Evolutionary conservation across 2,797 vertebrate genomes (phyloP), one percentile per base, ranked within the genome.

Genomic region (Sciurus vulgaris): DNA sequence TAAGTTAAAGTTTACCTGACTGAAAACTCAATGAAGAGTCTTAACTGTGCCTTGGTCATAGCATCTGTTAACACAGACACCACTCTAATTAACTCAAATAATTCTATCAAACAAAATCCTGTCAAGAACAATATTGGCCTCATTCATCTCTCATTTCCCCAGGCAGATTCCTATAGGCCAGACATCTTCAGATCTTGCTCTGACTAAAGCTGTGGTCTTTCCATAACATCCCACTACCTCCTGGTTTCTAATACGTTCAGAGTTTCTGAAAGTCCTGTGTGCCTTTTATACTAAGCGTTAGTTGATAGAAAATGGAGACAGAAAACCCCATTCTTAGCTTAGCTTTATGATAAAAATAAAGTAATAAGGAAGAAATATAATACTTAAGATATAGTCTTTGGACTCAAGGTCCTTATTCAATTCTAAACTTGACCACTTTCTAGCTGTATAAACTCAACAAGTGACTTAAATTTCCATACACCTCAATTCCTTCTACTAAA

Each of bases 401-500:
- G 3, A 70, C 13, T 70, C 24, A 28, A 28, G 20, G 26, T 74
- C 28, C 44, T 89, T 82, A 20, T 81, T 93, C 44, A 93, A 2
- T 70, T 88, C 67, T 61, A 76, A 81, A 20, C 22, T 65, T 73
- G 74, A 9, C 8, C 22, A 15, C 88, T 88, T 67, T 74, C 49
- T 28, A n/a, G 2, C 20, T 92, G 0, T 0, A 41, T 85, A 33
- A 63, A n/a, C 18, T 83, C 38, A 72, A 28, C 24, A 93, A 86
- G 69, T 44, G 26, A 44, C 81, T 20, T 85, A 54, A 41, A 90
- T 86, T 93, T 92, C 28, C 76, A 26, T n/a, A 2, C 22, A 18
- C 0, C 56, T 83, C 0, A n/a, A 33, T 81, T 89, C 97, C 93
- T 65, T 79, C 65, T 93, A 91, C 70, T 79, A 47, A 73, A 73